phyloP scores from a whole-genome alignment of 2,113 vertebrate genomes.

The Cairina moschata region DNA sequence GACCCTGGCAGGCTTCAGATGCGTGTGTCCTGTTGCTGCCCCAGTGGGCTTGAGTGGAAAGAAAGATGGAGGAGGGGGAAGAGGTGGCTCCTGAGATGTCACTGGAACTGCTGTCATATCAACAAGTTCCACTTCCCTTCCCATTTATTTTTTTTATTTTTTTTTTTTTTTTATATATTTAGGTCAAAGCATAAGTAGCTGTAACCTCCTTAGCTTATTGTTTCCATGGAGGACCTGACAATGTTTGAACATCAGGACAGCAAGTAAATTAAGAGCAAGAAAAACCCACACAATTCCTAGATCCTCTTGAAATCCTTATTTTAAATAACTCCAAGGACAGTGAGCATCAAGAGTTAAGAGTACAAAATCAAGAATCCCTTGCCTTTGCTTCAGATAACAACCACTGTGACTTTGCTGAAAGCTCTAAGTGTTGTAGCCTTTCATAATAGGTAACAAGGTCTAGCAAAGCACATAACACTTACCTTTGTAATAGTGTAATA shows the following conservation, averaged over 20 bases:
- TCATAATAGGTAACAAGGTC: neutral
- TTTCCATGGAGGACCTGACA: neutral
- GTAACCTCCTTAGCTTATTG: neutral
- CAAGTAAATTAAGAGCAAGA: neutral
- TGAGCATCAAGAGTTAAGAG: neutral
- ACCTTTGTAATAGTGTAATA: neutral
- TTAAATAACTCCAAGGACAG: neutral
- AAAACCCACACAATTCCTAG: neutral
- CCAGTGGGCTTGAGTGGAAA: neutral
- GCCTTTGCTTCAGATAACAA: neutral
- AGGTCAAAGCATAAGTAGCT: constrained; percentile 6
- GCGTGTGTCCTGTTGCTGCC: neutral
- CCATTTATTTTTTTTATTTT: constrained; percentile 9
- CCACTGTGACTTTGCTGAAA: neutral
- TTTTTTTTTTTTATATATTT: constrained; percentile 47
- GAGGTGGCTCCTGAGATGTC: neutral
- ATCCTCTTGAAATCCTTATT: neutral
- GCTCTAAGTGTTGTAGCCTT: neutral
- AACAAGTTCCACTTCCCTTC: constrained; percentile 10
- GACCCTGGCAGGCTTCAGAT: neutral
- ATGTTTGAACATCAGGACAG: neutral
- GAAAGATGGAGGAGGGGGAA: neutral
- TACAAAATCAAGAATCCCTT: neutral
- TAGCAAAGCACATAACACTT: neutral
- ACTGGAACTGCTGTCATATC: neutral